phyloP scores from a whole-genome alignment of 2,797 vertebrate species.

The Malacoctenus gilli region DNA sequence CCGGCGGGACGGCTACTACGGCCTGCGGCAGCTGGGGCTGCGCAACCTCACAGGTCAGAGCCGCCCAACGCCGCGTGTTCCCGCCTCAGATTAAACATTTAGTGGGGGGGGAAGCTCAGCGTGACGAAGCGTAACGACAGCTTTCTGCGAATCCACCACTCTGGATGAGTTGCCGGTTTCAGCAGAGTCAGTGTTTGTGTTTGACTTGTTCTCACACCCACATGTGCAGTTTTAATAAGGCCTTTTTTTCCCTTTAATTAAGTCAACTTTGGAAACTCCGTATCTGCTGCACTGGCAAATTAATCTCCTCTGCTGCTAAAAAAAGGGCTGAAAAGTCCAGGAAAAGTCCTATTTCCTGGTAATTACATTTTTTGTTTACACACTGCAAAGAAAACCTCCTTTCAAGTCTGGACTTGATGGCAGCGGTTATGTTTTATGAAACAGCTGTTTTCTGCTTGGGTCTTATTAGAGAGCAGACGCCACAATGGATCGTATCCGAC shows the following conservation, averaged over 20 bases:
- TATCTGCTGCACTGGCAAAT: slow-evolving; percentile 45
- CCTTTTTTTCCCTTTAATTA: slow-evolving; percentile 49
- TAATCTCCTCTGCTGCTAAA: slow-evolving; percentile 43
- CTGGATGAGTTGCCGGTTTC: slow-evolving; percentile 14
- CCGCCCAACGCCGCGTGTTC: too few species aligned
- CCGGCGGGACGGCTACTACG: slow-evolving; percentile 91
- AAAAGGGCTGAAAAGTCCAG: slow-evolving; percentile 52
- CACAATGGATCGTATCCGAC: slow-evolving; percentile 2
- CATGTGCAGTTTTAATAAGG: slow-evolving; percentile 44
- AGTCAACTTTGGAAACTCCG: slow-evolving; percentile 53
- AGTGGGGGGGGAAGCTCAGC: too few species aligned
- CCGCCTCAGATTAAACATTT: too few species aligned
- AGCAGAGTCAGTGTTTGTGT: slow-evolving; percentile 20
- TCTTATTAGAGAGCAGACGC: slow-evolving; percentile 3
- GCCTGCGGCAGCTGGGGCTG: slow-evolving; percentile 92
- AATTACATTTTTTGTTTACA: slow-evolving; percentile 69
- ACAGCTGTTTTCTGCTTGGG: slow-evolving; percentile 6
- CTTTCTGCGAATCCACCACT: slow-evolving; percentile 12
- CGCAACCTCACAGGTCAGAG: slow-evolving; percentile 91
- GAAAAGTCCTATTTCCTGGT: slow-evolving; percentile 49
- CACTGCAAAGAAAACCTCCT: slow-evolving; percentile 29
- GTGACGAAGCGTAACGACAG: slow-evolving; percentile 10
- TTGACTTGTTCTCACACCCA: slow-evolving; percentile 12
- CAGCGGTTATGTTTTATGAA: slow-evolving; percentile 27
- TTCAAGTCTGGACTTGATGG: slow-evolving; percentile 17